Evolutionary conservation across 2,888 invertebrate genomes (phyloP).

Genomic region (Drosophila parthenogenetica): DNA sequence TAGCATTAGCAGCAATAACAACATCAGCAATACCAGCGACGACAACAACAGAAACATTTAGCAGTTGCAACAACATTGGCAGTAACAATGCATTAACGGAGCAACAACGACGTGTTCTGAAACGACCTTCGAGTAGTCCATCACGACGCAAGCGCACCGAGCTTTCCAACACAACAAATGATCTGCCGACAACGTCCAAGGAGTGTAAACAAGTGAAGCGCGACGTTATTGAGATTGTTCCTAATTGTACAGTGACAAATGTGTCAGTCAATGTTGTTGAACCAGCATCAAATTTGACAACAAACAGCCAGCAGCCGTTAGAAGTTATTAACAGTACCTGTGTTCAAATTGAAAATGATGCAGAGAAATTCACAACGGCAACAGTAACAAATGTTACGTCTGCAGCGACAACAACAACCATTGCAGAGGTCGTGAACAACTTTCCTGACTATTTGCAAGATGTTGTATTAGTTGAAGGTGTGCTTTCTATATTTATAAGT

Average conservation of each 20-base stretch:
- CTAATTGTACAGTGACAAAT: constrained; percentile 44
- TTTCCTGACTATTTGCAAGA: constrained; percentile 57
- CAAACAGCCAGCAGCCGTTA: constrained; percentile 51
- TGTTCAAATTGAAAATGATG: constrained; percentile 80
- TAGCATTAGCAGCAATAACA: constrained; percentile 18
- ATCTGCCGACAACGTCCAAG: constrained; percentile 61
- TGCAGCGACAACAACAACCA: constrained; percentile 25
- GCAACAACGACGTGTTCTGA: constrained; percentile 71
- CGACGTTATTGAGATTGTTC: constrained; percentile 58
- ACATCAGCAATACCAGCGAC: constrained; percentile 29
- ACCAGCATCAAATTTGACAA: constrained; percentile 20
- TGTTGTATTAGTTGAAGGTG: constrained; percentile 60
- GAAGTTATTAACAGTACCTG: constrained; percentile 83
- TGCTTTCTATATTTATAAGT: background rate
- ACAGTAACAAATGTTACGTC: constrained; percentile 35
- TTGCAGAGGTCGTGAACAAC: constrained; percentile 48
- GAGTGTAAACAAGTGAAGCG: constrained; percentile 76
- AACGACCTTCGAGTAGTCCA: constrained; percentile 76
- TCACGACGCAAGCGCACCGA: constrained; percentile 58
- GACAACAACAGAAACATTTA: constrained; percentile 33
- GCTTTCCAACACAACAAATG: constrained; percentile 31
- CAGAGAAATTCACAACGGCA: constrained; percentile 41
- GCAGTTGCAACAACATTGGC: constrained; percentile 38
- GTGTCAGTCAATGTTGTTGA: constrained; percentile 55
- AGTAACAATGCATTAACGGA: constrained; percentile 57